A percentile compares a stretch with the other conserved stretches of the same genome.
These are phyloP conservation scores for Xylocampa areola DNA, from an alignment of 2,888 invertebrate genomes.

Conservation along the genomic window DNA sequence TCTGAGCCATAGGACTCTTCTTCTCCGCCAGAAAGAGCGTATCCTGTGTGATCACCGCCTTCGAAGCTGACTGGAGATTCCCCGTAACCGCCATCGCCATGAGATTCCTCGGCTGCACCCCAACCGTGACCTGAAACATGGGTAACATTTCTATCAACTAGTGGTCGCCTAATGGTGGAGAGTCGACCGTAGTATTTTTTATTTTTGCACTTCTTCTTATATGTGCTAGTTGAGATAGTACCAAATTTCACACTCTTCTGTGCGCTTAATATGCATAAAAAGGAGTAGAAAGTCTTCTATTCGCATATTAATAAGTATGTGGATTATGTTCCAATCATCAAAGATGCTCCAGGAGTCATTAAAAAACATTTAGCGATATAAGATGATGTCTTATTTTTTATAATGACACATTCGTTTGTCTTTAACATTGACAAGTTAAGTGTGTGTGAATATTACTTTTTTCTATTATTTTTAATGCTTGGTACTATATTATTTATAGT, in stretches of 20 bases:
- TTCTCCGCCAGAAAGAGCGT: slow-evolving; percentile 73
- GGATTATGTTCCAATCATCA: no score
- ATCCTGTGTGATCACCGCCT: slow-evolving; percentile 77
- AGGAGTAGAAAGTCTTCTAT: no score
- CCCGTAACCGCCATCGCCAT: slow-evolving; percentile 71
- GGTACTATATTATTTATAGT: no score
- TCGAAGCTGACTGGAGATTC: slow-evolving; percentile 84
- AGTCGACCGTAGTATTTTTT: no score
- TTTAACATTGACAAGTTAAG: slow-evolving; percentile 8
- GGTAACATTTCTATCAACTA: slow-evolving; percentile 19
- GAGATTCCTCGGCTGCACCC: slow-evolving; percentile 83
- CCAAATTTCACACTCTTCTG: no score
- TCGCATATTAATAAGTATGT: no score
- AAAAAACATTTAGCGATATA: slow-evolving; percentile 32
- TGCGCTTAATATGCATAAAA: no score
- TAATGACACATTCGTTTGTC: slow-evolving; percentile 26
- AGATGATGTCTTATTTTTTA: slow-evolving; percentile 27
- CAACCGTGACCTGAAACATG: slow-evolving; percentile 78
- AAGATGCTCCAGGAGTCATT: slow-evolving; percentile 11
- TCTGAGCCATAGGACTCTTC: slow-evolving; percentile 65
- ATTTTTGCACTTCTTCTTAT: no score
- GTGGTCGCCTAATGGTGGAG: no score
- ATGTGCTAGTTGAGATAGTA: no score
- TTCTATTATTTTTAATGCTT: background rate
- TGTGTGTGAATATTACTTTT: background rate